phyloP scores from a whole-genome alignment of 2,797 vertebrate genomes.

The Apodemus agrarius region DNA sequence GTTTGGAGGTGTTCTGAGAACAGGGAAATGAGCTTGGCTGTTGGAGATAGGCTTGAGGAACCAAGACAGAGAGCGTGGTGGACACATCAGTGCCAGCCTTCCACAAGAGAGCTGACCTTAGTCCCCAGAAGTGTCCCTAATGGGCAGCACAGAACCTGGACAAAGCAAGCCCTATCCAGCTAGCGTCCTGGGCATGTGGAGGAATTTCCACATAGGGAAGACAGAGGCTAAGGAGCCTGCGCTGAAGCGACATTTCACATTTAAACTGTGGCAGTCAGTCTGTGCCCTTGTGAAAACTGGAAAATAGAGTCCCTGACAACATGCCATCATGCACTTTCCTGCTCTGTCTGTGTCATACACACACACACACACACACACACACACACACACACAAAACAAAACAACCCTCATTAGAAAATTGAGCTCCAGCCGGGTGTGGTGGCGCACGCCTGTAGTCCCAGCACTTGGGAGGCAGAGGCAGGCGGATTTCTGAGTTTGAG shows the following conservation, averaged over 20 bases:
- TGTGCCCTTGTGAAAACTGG: background rate
- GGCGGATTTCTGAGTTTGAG: no score
- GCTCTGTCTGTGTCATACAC: no score
- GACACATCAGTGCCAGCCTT: background rate
- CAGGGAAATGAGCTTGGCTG: background rate
- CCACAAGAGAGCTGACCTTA: background rate
- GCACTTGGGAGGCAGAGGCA: no score
- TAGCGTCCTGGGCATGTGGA: accelerated
- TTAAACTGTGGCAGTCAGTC: background rate
- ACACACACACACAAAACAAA: no score
- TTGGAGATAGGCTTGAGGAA: background rate
- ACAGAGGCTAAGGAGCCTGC: background rate
- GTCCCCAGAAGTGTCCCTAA: background rate
- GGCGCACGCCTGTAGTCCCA: no score
- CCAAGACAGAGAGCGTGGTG: background rate
- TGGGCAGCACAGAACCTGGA: background rate
- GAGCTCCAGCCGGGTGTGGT: no score
- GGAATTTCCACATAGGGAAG: background rate
- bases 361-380: no score
- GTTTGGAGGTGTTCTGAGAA: background rate
- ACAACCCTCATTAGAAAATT: no score
- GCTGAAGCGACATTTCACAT: background rate
- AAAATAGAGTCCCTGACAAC: no score
- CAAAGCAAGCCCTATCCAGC: background rate
- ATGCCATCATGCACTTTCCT: no score